Evolutionary conservation across 2,113 vertebrate species (phyloP).

Genomic region (Tetraodon nigroviridis): DNA sequence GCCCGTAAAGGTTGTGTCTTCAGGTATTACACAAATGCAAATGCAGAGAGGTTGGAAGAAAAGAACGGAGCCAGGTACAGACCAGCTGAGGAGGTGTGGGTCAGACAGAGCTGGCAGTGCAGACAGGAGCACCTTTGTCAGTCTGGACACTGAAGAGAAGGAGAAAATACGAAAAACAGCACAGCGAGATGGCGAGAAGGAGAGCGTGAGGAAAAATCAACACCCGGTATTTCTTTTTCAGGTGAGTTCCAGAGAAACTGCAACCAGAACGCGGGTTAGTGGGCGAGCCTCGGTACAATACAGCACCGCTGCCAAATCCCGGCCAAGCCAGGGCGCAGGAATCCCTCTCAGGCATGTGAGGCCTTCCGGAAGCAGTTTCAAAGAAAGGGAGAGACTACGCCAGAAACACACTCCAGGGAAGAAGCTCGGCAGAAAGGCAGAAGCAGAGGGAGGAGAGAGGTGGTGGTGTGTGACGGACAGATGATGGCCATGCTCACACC

Average conservation of each 20-base stretch:
- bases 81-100: slow-evolving; percentile 55
- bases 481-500: slow-evolving; percentile 72
- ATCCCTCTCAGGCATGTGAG: too few species aligned
- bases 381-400: background rate
- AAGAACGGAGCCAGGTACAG: slow-evolving; percentile 48
- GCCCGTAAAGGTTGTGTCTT: too few species aligned
- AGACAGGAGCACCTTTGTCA: slow-evolving; percentile 45
- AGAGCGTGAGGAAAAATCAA: slow-evolving; percentile 2
- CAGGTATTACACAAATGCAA: too few species aligned
- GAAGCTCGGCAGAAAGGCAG: slow-evolving; percentile 8
- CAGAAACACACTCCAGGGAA: background rate
- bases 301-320: too few species aligned
- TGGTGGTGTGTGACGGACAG: slow-evolving; percentile 45
- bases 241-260: slow-evolving; percentile 2
- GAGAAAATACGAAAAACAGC: slow-evolving; percentile 32
- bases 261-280: too few species aligned
- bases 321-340: background rate
- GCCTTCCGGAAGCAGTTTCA: background rate
- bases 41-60: background rate
- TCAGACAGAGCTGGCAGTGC: slow-evolving; percentile 60
- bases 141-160: slow-evolving; percentile 43
- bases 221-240: background rate
- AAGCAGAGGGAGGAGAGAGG: background rate
- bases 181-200: slow-evolving; percentile 39
- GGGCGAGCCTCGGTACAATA: too few species aligned